These are phyloP conservation scores for Corbicula japonica DNA, from an alignment of 2,888 invertebrate genomes.

Conservation along the genomic window DNA sequence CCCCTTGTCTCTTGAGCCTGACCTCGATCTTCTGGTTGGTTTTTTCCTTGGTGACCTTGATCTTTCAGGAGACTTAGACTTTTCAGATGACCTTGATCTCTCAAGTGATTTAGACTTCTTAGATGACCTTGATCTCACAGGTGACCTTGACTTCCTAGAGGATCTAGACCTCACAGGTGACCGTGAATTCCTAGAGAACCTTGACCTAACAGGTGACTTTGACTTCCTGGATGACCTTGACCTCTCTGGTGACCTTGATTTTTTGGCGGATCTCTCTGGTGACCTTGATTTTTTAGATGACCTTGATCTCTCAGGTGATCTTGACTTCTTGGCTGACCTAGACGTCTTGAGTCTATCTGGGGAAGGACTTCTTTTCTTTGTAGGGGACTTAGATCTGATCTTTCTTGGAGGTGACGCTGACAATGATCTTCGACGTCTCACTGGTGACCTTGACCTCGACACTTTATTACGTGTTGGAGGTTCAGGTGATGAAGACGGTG, in stretches of 20 bases:
- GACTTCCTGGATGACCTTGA: slow-evolving; percentile 15
- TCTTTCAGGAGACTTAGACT: slow-evolving; percentile 30
- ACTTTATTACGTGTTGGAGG: slow-evolving; percentile 9
- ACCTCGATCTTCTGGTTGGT: slow-evolving; percentile 51
- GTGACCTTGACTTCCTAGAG: slow-evolving; percentile 25
- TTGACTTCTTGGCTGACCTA: slow-evolving; percentile 18
- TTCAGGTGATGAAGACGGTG: slow-evolving; percentile 21
- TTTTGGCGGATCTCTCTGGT: slow-evolving; percentile 11
- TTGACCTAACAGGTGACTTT: slow-evolving; percentile 10
- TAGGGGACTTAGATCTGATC: slow-evolving; percentile 39
- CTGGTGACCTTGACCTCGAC: slow-evolving; percentile 19
- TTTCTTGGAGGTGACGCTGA: slow-evolving; percentile 33
- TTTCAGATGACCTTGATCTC: slow-evolving; percentile 31
- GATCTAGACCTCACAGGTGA: neutral
- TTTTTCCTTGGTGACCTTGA: slow-evolving; percentile 49
- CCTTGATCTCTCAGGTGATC: slow-evolving; percentile 33
- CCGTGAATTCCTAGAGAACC: slow-evolving; percentile 9
- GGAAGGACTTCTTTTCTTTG: slow-evolving; percentile 30
- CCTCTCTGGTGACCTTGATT: slow-evolving; percentile 34
- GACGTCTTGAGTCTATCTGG: neutral
- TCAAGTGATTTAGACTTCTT: slow-evolving; percentile 18
- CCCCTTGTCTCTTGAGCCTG: slow-evolving; percentile 24
- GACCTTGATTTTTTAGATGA: slow-evolving; percentile 11
- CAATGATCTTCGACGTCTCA: slow-evolving; percentile 13
- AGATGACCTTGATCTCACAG: slow-evolving; percentile 17